Base-by-base conservation (phyloP, 1,140 invertebrate species). In the Zophobas morio region DNA sequence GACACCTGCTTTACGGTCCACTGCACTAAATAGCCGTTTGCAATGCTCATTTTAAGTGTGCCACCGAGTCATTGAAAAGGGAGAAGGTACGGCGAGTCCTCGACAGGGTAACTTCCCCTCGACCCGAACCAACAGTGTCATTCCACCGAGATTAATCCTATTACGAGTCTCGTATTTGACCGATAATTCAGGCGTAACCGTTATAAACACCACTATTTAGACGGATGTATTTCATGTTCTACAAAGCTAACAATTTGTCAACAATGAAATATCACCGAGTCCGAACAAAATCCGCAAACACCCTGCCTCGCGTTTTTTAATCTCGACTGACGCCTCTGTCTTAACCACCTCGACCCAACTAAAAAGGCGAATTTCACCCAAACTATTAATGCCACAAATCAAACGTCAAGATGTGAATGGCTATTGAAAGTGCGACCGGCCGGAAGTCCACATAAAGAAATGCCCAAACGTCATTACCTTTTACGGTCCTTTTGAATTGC, bases 21-120 rank as follows among this genome's bases (percentile, higher is more conserved):
- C 54, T 81, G 80, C 78, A 79, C 80, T 81, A 81, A 81, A 81
- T 81, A 79, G 80, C 78, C 78, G 78, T 81, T 81, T 79, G 75
- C 77, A 70, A 76, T 75, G 73, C 73, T 78, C 77, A 78, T 78
- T 78, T 78, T 71, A 66, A 78, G 77, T 78, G 70, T 78, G 77
- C 51, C 74, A 72, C 70, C 36, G 66, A 78, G 53, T 75, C 53
- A 78, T 78, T 72, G 47, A 72, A 66, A 75, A 71, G 47, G 77
- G 73, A 74, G 60, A 66, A 66, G 71, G 71, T 74, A 74, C 40
- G 42, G 35, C 20, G 77, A 78, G 63, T 63, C 63, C 66, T 72
- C 66, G 53, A 75, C 66, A 60, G 63, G 63, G 74, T 75, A 66
- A 54, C 73, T 78, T 75, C 56, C 77, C 74, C 72, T 74, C 49